Base-by-base conservation (phyloP, 2,113 vertebrate species). In the Argyrosomus japonicus region DNA sequence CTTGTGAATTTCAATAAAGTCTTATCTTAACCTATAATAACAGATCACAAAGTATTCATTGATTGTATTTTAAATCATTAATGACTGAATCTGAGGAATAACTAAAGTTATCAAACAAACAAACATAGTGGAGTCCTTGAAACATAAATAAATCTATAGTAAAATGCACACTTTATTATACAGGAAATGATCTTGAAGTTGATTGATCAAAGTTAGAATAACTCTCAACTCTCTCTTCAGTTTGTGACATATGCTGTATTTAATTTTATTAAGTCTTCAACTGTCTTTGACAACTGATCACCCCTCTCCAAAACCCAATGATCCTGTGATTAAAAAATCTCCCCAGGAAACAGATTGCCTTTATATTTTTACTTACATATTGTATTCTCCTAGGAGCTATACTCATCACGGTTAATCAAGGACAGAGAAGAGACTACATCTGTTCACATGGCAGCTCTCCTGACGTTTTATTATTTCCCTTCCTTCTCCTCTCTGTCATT, bases 381-480 rank as follows among this genome's bases (percentile, higher is more conserved):
- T 77, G 69, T 61, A 82, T 75, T 60, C 87, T 84, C 92, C 70
- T 2, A 68, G 87, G 89, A 82, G 76, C 68, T 13, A 73, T 53
- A 65, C 81, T 91, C 89, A 91, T 93, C 87, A 79, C 32, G 12
- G 81, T 87, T 93, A 93, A 93, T 94, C 91, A 93, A 93, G 90
- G 83, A 88, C 87, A 86, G 80, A 61, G 83, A 89, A 87, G 87
- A 84, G 91, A 81, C 69, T 87, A 81, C 90, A 92, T 93, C 91
- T 93, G 89, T 91, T 92, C 91, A 87, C 84, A 87, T 81, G 40
- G 90, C 75, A 85, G 75, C 86, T 72, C 88, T 90, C 84, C 82
- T 89, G 83, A 90, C 86, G 23, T 87, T 92, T 90, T 80, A 84
- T 89, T 87, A 88, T 92, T 90, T 85, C 79, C 78, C 29, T 82